Evolutionary conservation across 2,888 invertebrate species (phyloP).

Genomic region (Glaucopsyche alexis): DNA sequence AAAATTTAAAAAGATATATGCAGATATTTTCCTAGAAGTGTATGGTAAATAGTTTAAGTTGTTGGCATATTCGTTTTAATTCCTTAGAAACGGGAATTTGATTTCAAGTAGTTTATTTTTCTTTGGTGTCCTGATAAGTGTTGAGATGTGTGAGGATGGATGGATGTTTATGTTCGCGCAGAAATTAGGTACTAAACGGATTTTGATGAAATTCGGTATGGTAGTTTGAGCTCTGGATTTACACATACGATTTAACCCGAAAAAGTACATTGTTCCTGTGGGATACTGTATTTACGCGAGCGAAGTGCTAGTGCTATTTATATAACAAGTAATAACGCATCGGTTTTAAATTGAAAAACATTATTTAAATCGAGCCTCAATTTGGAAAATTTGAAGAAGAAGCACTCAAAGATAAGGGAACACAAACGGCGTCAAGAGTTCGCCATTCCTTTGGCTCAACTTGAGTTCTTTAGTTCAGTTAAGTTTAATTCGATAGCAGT

Average conservation of each 20-base stretch:
- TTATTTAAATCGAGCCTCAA: background rate
- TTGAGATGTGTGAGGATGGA: no score
- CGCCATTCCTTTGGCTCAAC: background rate
- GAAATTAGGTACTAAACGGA: no score
- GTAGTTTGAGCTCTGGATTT: no score
- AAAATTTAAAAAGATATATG: background rate
- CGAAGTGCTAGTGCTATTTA: background rate
- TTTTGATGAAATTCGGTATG: no score
- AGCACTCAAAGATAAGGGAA: constrained; percentile 8
- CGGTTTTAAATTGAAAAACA: background rate
- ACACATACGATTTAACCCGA: no score
- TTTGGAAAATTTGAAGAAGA: background rate
- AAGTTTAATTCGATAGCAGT: constrained; percentile 13
- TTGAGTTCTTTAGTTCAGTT: background rate
- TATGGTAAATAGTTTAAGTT: background rate
- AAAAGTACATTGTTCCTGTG: no score
- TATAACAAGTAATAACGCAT: background rate
- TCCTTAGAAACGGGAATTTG: no score
- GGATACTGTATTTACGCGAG: background rate
- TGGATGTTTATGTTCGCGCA: no score
- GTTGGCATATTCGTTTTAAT: no score
- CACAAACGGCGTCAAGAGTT: constrained; percentile 9
- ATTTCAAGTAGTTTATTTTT: no score
- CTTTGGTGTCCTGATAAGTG: no score
- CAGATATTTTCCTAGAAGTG: background rate